A percentile compares a stretch with the other conserved stretches of the same genome.
These are phyloP conservation scores for Carassius carassius DNA, from an alignment of 2,113 vertebrate genomes.

Conservation along the genomic window DNA sequence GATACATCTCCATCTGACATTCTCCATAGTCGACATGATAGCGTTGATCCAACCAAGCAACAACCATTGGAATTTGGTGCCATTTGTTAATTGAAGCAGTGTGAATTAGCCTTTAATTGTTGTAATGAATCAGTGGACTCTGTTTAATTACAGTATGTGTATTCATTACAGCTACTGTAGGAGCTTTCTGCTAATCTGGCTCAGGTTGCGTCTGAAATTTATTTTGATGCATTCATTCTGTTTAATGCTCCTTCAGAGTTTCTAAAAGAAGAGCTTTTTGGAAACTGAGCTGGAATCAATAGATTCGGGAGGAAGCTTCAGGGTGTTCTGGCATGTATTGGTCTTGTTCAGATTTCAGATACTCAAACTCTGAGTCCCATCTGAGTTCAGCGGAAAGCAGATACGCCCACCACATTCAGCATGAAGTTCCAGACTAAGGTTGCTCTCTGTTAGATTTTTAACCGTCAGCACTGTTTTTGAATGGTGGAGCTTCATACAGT, in stretches of 20 bases:
- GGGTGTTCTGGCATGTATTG: conserved; percentile 38
- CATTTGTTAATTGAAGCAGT: not conserved
- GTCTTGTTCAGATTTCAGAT: conserved; percentile 37
- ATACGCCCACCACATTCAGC: conserved; percentile 3
- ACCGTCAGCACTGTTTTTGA: not conserved
- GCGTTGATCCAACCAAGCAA: not conserved
- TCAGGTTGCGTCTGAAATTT: not conserved
- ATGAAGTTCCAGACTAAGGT: conserved; percentile 11
- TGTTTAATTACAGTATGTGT: not conserved
- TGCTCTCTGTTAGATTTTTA: not conserved
- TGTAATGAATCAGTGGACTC: conserved; percentile 10
- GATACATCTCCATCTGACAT: not conserved
- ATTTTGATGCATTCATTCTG: not conserved
- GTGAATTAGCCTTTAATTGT: not conserved
- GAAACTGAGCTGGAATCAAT: conserved; percentile 31
- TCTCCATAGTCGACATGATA: not conserved
- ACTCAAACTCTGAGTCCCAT: conserved; percentile 21
- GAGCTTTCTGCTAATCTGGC: not conserved
- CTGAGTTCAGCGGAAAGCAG: conserved; percentile 1
- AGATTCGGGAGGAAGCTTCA: conserved; percentile 18
- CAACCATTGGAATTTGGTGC: not conserved
- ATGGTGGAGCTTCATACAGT: not conserved
- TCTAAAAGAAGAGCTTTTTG: conserved; percentile 11
- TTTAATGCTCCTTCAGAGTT: not conserved
- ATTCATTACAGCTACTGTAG: not conserved